Percentiles rank a stretch among this genome's conserved stretches.
Conservation (phyloP, 2,113 vertebrate genomes). For the Blennius ocellaris region DNA sequence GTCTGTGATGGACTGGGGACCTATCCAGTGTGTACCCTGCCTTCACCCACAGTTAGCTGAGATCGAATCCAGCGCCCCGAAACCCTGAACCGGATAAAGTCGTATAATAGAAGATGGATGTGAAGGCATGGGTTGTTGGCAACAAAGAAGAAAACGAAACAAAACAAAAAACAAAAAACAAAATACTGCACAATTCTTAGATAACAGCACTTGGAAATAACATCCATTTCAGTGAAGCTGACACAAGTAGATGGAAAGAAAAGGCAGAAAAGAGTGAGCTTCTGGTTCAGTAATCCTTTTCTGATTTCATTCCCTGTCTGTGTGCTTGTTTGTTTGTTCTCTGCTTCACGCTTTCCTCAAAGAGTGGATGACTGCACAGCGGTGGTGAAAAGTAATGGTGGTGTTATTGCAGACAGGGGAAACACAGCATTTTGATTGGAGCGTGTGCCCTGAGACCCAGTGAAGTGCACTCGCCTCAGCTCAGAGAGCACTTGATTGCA, state of each 20-base stretch:
- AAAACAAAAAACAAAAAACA: background rate
- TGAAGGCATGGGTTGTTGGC: background rate
- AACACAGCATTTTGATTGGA: conserved; percentile 79
- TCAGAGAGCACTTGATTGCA: conserved; percentile 84
- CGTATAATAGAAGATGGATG: too few relatives aligned
- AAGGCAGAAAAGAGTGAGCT: conserved; percentile 53
- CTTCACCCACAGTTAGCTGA: too few relatives aligned
- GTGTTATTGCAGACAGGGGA: conserved; percentile 70
- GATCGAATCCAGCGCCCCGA: too few relatives aligned
- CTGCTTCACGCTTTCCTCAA: conserved; percentile 50
- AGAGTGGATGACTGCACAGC: conserved; percentile 66
- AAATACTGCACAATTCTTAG: conserved; percentile 24
- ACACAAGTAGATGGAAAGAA: conserved; percentile 52
- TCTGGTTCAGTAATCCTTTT: conserved; percentile 66
- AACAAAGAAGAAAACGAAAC: background rate
- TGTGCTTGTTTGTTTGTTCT: conserved; percentile 69
- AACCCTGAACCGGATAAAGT: too few relatives aligned
- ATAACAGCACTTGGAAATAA: conserved; percentile 22
- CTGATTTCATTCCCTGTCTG: conserved; percentile 62
- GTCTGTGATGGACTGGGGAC: too few relatives aligned
- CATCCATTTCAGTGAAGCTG: conserved; percentile 54
- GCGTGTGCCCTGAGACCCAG: conserved; percentile 72
- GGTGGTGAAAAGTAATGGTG: conserved; percentile 69
- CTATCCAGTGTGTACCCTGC: too few relatives aligned
- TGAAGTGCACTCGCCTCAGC: conserved; percentile 79